phyloP scores from a whole-genome alignment of 2,888 invertebrate species.

The Drosophila mettleri region DNA sequence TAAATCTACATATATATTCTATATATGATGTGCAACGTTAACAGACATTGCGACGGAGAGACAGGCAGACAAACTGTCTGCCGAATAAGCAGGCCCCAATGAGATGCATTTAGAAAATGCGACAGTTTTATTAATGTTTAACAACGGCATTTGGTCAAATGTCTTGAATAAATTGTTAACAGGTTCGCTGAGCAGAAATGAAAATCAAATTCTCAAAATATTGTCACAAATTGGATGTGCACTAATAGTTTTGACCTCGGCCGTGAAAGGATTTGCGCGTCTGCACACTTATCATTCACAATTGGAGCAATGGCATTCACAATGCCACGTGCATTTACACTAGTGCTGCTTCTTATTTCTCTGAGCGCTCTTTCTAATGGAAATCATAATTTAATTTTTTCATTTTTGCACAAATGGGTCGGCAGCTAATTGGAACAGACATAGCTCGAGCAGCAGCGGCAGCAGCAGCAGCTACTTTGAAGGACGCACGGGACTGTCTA shows the following conservation, averaged over 20 bases:
- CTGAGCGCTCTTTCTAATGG: slow-evolving; percentile 42
- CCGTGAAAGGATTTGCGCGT: slow-evolving; percentile 78
- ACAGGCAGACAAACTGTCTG: slow-evolving; percentile 56
- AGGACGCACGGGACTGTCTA: slow-evolving; percentile 53
- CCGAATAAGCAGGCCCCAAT: slow-evolving; percentile 19
- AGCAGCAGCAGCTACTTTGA: slow-evolving; percentile 65
- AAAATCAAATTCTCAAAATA: slow-evolving; percentile 35
- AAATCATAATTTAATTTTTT: slow-evolving; percentile 65
- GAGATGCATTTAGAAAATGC: slow-evolving; percentile 60
- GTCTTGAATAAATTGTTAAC: slow-evolving; percentile 64
- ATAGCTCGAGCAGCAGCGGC: slow-evolving; percentile 21
- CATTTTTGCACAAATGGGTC: slow-evolving; percentile 59
- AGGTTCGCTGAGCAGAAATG: slow-evolving; percentile 55
- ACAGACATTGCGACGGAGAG: slow-evolving; percentile 19
- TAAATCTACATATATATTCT: background rate
- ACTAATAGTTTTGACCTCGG: slow-evolving; percentile 80
- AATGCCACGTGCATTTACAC: slow-evolving; percentile 63
- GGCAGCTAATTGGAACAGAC: slow-evolving; percentile 74
- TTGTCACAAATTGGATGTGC: slow-evolving; percentile 76
- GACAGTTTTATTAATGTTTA: slow-evolving; percentile 57
- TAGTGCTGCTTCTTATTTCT: background rate
- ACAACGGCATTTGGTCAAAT: slow-evolving; percentile 37
- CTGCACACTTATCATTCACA: slow-evolving; percentile 28
- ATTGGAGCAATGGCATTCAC: slow-evolving; percentile 66
- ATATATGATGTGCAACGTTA: background rate